These are phyloP conservation scores for Pseudotriccus pelzelni DNA, from an alignment of 2,797 vertebrate genomes.

Conservation along the genomic window DNA sequence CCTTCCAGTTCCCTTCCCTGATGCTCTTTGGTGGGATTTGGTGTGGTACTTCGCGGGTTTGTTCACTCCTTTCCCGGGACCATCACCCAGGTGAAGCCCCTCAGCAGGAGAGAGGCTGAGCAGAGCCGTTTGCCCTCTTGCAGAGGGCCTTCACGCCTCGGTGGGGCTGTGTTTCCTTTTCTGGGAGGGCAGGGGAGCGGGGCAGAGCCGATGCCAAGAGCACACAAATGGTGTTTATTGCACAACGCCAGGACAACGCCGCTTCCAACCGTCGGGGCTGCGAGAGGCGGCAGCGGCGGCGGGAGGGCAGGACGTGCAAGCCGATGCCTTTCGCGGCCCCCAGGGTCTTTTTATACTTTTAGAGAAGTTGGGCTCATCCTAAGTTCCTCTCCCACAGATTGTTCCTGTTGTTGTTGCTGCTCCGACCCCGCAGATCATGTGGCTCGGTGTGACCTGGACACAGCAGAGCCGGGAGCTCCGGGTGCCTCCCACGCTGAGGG, in stretches of 20 bases:
- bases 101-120: rapidly evolving
- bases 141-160: background rate
- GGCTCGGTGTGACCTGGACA: slow-evolving; percentile 33
- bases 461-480: background rate
- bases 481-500: rapidly evolving
- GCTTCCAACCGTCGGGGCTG: slow-evolving; percentile 71
- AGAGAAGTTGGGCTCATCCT: slow-evolving; percentile 84
- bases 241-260: slow-evolving; percentile 63
- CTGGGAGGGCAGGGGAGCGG: background rate
- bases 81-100: background rate
- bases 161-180: slow-evolving; percentile 19
- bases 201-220: background rate
- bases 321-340: slow-evolving; percentile 34
- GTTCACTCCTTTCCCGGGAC: rapidly evolving
- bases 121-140: background rate
- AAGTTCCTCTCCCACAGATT: slow-evolving; percentile 84
- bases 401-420: slow-evolving; percentile 83
- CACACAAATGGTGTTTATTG: slow-evolving; percentile 55
- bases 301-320: slow-evolving; percentile 20
- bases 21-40: rapidly evolving
- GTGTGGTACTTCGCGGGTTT: rapidly evolving
- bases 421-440: slow-evolving; percentile 22
- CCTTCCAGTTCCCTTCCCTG: background rate
- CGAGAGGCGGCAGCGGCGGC: background rate
- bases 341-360: slow-evolving; percentile 83